Conservation (phyloP, 2,113 vertebrate species). For the Hydrochoerus hydrochaeris region DNA sequence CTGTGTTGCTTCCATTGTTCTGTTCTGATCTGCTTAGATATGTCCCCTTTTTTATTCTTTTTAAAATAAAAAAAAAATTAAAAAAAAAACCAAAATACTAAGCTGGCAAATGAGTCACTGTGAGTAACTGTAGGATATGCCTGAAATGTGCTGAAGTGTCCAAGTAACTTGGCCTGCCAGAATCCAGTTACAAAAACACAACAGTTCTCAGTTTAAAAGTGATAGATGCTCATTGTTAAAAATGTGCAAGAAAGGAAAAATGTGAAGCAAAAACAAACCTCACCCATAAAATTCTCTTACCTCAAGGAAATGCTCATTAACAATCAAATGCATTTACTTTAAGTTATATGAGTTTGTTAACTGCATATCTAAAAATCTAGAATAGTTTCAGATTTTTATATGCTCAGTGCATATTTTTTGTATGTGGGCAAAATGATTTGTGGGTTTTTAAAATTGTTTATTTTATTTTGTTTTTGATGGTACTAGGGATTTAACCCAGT, state of each 20-base stretch:
- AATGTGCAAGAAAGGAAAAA: neutral
- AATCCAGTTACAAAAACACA: neutral
- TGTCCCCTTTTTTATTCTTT: no score
- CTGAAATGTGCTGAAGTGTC: neutral
- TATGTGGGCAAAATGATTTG: neutral
- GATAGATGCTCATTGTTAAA: neutral
- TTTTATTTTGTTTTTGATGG: neutral
- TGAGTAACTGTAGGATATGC: neutral
- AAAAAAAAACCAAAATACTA: neutral
- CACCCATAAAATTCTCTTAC: neutral
- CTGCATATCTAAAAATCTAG: neutral
- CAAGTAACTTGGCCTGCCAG: neutral
- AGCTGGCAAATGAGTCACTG: neutral
- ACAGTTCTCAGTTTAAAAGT: slow-evolving; percentile 4
- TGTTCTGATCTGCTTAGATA: no score
- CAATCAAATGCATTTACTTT: neutral
- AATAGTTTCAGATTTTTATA: neutral
- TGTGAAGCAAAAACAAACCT: neutral
- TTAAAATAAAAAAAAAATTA: no score
- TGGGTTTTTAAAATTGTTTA: neutral
- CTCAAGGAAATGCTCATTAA: neutral
- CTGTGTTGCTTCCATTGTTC: no score
- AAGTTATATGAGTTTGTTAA: neutral
- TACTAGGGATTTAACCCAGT: neutral
- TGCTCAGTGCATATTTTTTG: neutral